Conservation (phyloP, 2,113 vertebrate genomes). For the Tragelaphus imberbis region DNA sequence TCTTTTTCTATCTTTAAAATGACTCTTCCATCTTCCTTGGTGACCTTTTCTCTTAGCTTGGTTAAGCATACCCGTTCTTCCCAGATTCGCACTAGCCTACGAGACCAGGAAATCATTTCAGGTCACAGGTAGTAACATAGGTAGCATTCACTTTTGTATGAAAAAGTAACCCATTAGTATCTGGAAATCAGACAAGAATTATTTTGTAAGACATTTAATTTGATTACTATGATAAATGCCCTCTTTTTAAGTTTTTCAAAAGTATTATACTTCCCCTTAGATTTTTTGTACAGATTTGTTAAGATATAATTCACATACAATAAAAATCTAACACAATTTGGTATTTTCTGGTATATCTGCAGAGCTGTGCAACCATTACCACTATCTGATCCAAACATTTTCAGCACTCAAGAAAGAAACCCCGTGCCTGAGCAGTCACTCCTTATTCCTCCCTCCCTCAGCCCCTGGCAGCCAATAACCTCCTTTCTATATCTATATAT, state of each 20-base stretch:
- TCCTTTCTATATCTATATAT: not conserved
- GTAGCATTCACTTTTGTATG: not conserved
- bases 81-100: slow-evolving; percentile 86
- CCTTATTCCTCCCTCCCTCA: not conserved
- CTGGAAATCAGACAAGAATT: not conserved
- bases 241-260: not conserved
- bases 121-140: not conserved
- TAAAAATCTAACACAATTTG: not conserved
- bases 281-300: not conserved
- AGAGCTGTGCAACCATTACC: not conserved
- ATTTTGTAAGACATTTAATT: not conserved
- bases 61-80: slow-evolving; percentile 89
- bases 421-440: not conserved
- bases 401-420: not conserved
- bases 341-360: not conserved
- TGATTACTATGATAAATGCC: not conserved
- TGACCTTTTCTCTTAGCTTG: slow-evolving; percentile 89
- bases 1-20: slow-evolving; percentile 92
- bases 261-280: not conserved
- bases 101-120: slow-evolving; percentile 45
- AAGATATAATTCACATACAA: not conserved
- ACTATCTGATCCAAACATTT: not conserved
- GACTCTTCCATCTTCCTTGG: slow-evolving; percentile 88
- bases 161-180: not conserved
- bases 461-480: not conserved